phyloP scores from a whole-genome alignment of 2,113 vertebrate species.

The Phoxinus phoxinus region DNA sequence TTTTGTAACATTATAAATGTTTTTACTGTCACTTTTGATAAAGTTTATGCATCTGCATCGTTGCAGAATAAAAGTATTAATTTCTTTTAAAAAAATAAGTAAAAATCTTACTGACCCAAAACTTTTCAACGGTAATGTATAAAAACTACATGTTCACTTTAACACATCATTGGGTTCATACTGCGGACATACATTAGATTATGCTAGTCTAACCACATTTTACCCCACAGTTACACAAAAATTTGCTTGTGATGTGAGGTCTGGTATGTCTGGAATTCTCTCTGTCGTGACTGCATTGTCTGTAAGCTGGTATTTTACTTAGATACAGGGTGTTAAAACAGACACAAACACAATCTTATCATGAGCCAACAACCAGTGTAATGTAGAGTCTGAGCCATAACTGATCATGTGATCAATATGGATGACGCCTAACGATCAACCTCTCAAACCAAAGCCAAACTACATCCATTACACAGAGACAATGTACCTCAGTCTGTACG shows the following conservation, averaged over 20 bases:
- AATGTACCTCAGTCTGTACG: conserved; percentile 32
- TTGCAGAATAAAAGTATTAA: background rate
- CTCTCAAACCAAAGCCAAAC: conserved; percentile 54
- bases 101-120: background rate
- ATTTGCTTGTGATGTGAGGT: conserved; percentile 22
- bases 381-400: conserved; percentile 53
- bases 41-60: background rate
- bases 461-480: conserved; percentile 42
- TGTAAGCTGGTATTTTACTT: conserved; percentile 1
- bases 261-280: conserved; percentile 34
- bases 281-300: background rate
- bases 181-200: background rate
- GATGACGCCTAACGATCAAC: conserved; percentile 46
- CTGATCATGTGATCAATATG: conserved; percentile 47
- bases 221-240: background rate
- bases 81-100: background rate
- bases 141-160: background rate
- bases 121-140: background rate
- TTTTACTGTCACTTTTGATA: background rate
- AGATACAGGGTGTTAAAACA: conserved; percentile 19
- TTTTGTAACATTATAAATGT: background rate
- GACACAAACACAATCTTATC: conserved; percentile 13
- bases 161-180: conserved; percentile 23
- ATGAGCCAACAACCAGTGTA: background rate
- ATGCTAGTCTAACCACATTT: background rate